Conservation (phyloP, 2,113 vertebrate species). For the Hemibagrus wyckioides region DNA sequence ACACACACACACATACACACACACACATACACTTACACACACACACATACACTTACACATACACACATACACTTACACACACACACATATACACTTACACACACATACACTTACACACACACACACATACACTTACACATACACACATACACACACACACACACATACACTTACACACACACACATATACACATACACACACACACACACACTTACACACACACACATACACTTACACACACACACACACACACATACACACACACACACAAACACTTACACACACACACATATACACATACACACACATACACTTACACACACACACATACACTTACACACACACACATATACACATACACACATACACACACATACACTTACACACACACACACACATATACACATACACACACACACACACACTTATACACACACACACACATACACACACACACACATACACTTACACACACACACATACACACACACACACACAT, state of each 20-base stretch:
- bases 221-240: not conserved
- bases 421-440: too few relatives aligned
- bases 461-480: constrained; percentile 74
- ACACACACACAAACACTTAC: constrained; percentile 73
- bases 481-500: not conserved
- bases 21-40: constrained; percentile 74
- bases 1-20: not conserved
- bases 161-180: not conserved
- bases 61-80: constrained; percentile 74
- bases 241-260: too few relatives aligned
- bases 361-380: too few relatives aligned
- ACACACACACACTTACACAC: constrained; percentile 9
- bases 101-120: not conserved
- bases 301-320: not conserved
- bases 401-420: not conserved
- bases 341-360: not conserved
- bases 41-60: not conserved
- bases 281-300: not conserved
- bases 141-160: constrained; percentile 83
- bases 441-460: not conserved
- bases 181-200: constrained; percentile 66
- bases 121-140: not conserved
- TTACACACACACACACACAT: not conserved
- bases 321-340: not conserved
- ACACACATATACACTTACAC: not conserved